Base-by-base conservation (phyloP, 2,888 invertebrate genomes). In the Salpingus planirostris region DNA sequence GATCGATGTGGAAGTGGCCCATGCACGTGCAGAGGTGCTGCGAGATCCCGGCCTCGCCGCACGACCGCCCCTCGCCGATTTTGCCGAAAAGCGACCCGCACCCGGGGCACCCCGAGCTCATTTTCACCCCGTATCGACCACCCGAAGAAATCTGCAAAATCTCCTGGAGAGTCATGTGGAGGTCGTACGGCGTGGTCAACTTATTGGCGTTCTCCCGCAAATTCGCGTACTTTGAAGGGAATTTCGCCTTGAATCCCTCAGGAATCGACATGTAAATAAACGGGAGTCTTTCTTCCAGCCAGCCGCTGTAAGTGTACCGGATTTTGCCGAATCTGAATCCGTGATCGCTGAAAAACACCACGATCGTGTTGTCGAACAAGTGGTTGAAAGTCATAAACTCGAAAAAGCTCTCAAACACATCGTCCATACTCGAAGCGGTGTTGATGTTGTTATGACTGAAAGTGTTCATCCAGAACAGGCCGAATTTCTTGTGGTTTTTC, bases 391-490 rank as follows among this genome's bases (percentile, higher is more conserved):
- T 65, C 27, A 85, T 59, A 14, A 71, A 65, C 32, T 72, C 64
- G 13, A 84, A 66, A 49, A 80, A 79, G 11, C 69, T 62, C 11
- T 70, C 64, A 33, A 83, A 59, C 28, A 75, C 69, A 2, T 60
- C 65, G 47, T 88, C 87, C 65, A 80, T 76, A 13, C 75, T 69
- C 12, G 78, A 73, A 1, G 80, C 74, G 4, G 74, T 73, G 50
- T 80, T 82, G 14, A 80, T 67, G 34, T 73, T 69, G 43, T 82
- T 76, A 55, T 86, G 86, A 46, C 82, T 85, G 43, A 80, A 78
- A 11, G 78, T 75, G 76, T 83, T 83, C 39, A 80, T 73, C 86
- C 86, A 86, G 55, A 85, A 83, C 12, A 86, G 65, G 0, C 81
- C 83, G 47, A 87, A 86, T 53, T 74, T 80, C 0, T 76, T 71